A percentile compares a stretch with the other conserved stretches of the same genome.
phyloP scores from a whole-genome alignment of 1,140 invertebrate genomes.

The Drosophila ananassae region DNA sequence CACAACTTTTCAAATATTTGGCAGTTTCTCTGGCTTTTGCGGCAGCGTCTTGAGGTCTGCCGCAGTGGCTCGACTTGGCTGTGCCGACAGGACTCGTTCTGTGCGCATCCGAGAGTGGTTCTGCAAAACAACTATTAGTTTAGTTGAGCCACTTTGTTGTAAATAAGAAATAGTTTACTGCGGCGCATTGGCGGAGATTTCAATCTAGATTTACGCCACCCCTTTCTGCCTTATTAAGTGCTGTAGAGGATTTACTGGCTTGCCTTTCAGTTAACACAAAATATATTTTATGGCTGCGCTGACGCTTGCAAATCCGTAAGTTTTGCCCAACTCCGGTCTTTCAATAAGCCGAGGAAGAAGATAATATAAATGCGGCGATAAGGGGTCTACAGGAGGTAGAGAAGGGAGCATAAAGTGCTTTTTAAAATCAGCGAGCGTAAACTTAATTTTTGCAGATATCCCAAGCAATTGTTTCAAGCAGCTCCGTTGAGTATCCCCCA shows the following conservation, averaged over 20 bases:
- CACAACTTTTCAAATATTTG: slow-evolving; percentile 80
- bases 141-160: slow-evolving; percentile 23
- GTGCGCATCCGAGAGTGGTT: neutral
- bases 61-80: slow-evolving; percentile 43
- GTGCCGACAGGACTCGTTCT: slow-evolving; percentile 21
- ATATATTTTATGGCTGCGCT: slow-evolving; percentile 49
- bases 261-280: slow-evolving; percentile 50
- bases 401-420: slow-evolving; percentile 42
- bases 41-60: slow-evolving; percentile 68
- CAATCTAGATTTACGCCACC: slow-evolving; percentile 35
- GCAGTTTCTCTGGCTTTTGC: slow-evolving; percentile 60
- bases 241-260: slow-evolving; percentile 2
- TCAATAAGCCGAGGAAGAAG: slow-evolving; percentile 33
- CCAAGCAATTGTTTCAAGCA: slow-evolving; percentile 63
- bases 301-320: slow-evolving; percentile 41
- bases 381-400: neutral
- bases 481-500: slow-evolving; percentile 36
- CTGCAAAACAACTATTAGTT: slow-evolving; percentile 29
- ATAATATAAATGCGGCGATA: slow-evolving; percentile 17
- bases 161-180: slow-evolving; percentile 37
- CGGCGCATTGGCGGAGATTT: slow-evolving; percentile 22
- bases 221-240: slow-evolving; percentile 29
- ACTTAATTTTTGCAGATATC: slow-evolving; percentile 76
- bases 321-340: slow-evolving; percentile 1
- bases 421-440: slow-evolving; percentile 74